Percentiles rank a stretch among this genome's conserved stretches.
Conservation (phyloP, 2,888 invertebrate genomes). For the Boloria euphrosyne region DNA sequence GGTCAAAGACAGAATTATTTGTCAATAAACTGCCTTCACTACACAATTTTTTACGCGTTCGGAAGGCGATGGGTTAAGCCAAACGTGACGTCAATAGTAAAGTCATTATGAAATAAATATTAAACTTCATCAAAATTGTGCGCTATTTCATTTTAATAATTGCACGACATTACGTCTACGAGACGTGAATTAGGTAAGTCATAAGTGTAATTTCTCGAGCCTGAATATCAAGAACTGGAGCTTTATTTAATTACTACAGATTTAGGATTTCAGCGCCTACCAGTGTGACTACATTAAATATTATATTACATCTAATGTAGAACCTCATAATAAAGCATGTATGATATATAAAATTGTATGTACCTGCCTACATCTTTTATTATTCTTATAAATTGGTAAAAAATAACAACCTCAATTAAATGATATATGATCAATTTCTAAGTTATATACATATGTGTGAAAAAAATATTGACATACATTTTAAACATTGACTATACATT, state of each 20-base stretch:
- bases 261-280: conserved; percentile 20
- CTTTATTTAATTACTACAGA: conserved; percentile 26
- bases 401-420: neutral
- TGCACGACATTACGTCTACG: conserved; percentile 19
- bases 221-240: conserved; percentile 23
- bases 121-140: conserved; percentile 9
- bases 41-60: no score
- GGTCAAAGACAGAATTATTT: no score
- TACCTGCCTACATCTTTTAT: neutral
- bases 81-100: no score
- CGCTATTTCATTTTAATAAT: conserved; percentile 15
- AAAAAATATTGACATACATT: no score
- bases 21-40: no score
- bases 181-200: conserved; percentile 23
- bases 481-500: no score
- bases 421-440: no score
- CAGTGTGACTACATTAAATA: conserved; percentile 14
- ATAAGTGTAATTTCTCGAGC: conserved; percentile 22
- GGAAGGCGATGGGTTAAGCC: no score
- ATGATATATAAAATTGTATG: neutral
- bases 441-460: no score
- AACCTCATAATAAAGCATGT: neutral
- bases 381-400: no score
- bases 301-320: neutral
- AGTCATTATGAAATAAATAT: conserved; percentile 1